phyloP scores from a whole-genome alignment of 2,113 vertebrate genomes.

The Typhlomys cinereus region DNA sequence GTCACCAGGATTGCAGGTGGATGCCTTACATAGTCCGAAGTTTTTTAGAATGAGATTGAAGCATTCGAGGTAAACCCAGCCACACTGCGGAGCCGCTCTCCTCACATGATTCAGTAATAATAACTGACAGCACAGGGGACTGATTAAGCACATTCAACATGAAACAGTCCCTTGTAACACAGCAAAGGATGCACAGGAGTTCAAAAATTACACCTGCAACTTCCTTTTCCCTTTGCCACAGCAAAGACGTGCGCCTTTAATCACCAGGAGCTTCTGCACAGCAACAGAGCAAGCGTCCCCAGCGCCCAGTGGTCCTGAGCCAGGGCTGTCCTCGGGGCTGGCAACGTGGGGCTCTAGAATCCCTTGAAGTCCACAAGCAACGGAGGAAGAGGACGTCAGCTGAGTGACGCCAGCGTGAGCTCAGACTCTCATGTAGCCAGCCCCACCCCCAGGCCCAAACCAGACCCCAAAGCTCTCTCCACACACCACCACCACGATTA shows the following conservation, averaged over 20 bases:
- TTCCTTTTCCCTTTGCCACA: constrained; percentile 22
- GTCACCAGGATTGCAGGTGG: no score
- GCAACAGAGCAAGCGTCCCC: no score
- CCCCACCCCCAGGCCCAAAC: no score
- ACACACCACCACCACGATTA: constrained; percentile 10
- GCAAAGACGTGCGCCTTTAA: no score
- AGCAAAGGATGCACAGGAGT: background rate
- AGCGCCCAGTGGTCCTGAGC: no score
- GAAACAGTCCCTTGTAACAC: constrained; percentile 8
- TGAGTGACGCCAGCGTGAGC: no score
- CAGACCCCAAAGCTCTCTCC: no score
- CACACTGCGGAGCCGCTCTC: background rate
- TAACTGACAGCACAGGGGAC: background rate
- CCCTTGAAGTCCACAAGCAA: background rate
- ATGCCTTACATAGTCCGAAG: no score
- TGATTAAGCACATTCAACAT: background rate
- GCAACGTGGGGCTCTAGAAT: no score
- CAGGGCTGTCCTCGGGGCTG: no score
- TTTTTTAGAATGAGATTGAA: background rate
- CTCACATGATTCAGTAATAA: constrained; percentile 18
- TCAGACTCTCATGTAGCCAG: no score
- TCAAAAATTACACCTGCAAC: background rate
- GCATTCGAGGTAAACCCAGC: background rate
- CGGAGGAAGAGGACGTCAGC: background rate
- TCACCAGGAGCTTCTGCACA: no score